A percentile compares a stretch with the other conserved stretches of the same genome.
Conservation (phyloP, 2,797 vertebrate genomes). For the Hybognathus amarus region DNA sequence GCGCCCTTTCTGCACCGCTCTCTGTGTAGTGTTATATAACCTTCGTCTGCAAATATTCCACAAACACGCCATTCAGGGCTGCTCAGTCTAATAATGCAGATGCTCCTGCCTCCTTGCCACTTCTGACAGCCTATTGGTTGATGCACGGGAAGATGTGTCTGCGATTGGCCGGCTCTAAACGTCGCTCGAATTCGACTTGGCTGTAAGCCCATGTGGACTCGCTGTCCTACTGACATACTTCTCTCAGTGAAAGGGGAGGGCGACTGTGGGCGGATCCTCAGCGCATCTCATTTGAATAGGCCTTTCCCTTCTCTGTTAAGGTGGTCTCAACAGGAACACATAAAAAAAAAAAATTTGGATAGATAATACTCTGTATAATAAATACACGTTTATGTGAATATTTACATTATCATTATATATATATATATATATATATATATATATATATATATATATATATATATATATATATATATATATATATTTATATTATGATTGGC, state of each 20-base stretch:
- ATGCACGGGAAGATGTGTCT: conserved; percentile 2
- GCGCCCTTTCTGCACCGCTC: conserved; percentile 66
- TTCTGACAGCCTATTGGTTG: conserved; percentile 67
- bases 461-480: too few species aligned
- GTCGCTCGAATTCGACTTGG: conserved; percentile 53
- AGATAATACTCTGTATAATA: background rate
- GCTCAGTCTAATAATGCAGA: conserved; percentile 74
- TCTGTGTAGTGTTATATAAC: conserved; percentile 81
- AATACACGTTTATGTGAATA: background rate
- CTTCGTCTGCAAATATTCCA: conserved; percentile 80
- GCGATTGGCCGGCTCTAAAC: conserved; percentile 66
- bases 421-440: too few species aligned
- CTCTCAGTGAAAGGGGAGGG: conserved; percentile 73
- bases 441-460: too few species aligned
- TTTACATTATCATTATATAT: background rate
- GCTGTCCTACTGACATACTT: conserved; percentile 88
- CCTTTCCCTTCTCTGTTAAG: conserved; percentile 73
- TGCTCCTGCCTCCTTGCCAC: conserved; percentile 60
- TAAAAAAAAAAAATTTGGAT: too few species aligned
- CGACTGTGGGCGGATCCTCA: conserved; percentile 62
- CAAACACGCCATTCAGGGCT: conserved; percentile 75
- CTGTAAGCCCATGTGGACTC: conserved; percentile 76
- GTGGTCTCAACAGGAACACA: conserved; percentile 54
- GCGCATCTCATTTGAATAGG: conserved; percentile 51
- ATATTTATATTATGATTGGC: too few species aligned